Conservation (phyloP, 2,113 vertebrate species). For the Chaetodon trifascialis region DNA sequence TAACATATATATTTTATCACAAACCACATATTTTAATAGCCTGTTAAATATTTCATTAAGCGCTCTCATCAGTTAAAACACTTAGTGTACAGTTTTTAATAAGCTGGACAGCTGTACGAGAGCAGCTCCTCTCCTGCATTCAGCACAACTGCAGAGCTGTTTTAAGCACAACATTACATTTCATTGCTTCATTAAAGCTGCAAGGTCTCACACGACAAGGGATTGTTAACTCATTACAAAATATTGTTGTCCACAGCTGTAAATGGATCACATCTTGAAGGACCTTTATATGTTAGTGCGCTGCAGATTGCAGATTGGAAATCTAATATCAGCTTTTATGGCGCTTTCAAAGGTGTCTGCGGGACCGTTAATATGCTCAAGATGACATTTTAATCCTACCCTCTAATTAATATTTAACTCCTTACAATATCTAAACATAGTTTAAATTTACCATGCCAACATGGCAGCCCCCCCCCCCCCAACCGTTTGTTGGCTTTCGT, state of each 20-base stretch:
- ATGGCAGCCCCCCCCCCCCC: neutral
- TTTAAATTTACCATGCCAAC: neutral
- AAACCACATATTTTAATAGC: constrained; percentile 65
- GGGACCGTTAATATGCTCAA: constrained; percentile 19
- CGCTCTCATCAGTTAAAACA: constrained; percentile 27
- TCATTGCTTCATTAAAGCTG: constrained; percentile 20
- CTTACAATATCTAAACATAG: constrained; percentile 11
- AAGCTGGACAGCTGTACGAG: neutral
- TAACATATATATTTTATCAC: constrained; percentile 25
- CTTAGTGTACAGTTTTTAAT: constrained; percentile 17
- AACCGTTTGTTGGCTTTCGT: constrained; percentile 1
- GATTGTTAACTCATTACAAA: neutral
- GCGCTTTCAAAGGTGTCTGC: constrained; percentile 22
- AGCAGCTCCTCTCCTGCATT: neutral
- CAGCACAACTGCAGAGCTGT: neutral
- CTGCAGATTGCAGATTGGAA: constrained; percentile 17
- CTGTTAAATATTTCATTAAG: constrained; percentile 69
- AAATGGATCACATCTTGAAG: constrained; percentile 11
- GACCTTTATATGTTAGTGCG: neutral
- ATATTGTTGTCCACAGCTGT: neutral
- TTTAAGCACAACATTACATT: constrained; percentile 12
- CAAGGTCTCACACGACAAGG: neutral
- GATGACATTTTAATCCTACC: constrained; percentile 1
- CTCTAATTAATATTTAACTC: constrained; percentile 29
- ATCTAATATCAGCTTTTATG: constrained; percentile 44